A percentile compares a stretch with the other conserved stretches of the same genome.
Evolutionary conservation across 2,797 vertebrate species (phyloP).

Genomic region (Erethizon dorsatum): DNA sequence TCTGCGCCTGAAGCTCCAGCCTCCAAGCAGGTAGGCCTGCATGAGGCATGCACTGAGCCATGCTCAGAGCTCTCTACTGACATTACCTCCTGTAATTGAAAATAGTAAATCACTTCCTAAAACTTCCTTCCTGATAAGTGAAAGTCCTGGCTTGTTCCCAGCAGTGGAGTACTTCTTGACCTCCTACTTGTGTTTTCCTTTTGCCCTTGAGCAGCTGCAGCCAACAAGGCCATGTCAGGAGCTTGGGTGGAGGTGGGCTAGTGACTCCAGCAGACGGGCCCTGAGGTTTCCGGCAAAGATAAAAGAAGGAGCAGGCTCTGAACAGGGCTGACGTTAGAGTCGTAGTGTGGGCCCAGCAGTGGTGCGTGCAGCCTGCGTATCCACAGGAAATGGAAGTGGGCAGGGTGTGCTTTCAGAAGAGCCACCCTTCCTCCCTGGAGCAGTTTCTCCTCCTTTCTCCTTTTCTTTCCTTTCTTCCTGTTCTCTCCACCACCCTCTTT

Average conservation of each 20-base stretch:
- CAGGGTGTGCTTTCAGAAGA: neutral
- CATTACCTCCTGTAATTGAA: neutral
- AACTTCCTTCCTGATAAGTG: neutral
- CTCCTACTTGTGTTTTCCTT: neutral
- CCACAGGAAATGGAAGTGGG: neutral
- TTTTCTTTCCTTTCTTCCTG: too few species aligned
- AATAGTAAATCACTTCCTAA: neutral
- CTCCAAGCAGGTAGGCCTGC: neutral
- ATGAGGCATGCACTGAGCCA: neutral
- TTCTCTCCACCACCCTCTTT: too few species aligned
- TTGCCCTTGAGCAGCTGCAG: neutral
- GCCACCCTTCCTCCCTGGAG: neutral
- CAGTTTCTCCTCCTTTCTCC: neutral
- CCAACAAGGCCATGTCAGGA: neutral
- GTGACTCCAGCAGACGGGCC: neutral
- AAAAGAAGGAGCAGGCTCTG: neutral
- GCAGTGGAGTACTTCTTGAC: neutral
- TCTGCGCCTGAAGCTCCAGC: neutral
- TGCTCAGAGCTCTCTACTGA: neutral
- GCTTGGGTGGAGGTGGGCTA: neutral
- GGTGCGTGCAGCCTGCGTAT: neutral
- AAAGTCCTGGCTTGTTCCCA: slow-evolving; percentile 29
- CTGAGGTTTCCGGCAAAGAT: neutral
- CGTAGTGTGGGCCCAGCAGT: neutral
- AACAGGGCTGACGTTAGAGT: neutral